These are phyloP conservation scores for Myotis findleyi DNA, from an alignment of 2,797 vertebrate species.

Conservation along the genomic window DNA sequence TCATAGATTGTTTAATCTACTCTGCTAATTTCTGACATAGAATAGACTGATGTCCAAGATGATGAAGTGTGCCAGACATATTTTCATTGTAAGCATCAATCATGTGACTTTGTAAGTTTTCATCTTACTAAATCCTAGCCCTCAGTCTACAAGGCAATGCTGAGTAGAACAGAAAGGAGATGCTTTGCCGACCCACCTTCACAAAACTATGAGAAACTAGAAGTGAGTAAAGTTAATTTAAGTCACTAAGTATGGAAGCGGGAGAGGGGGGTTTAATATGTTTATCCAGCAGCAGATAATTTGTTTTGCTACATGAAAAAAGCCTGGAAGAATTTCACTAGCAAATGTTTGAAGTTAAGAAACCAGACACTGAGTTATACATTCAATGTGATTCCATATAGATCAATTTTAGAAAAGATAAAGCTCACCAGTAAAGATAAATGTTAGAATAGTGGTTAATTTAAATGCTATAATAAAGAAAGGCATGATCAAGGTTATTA, in stretches of 20 bases:
- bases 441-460: not conserved
- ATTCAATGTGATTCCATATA: not conserved
- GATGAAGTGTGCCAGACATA: not conserved
- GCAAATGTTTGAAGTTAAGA: not conserved
- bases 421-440: not conserved
- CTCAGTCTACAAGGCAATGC: not conserved
- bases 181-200: rapidly evolving
- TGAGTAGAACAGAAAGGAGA: not conserved
- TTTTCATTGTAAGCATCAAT: not conserved
- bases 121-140: too few species aligned
- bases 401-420: not conserved
- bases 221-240: not conserved
- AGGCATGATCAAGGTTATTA: not conserved
- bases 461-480: not conserved
- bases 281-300: not conserved
- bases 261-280: rapidly evolving
- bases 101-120: not conserved
- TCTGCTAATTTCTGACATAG: not conserved
- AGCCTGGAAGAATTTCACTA: not conserved
- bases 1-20: not conserved
- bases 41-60: not conserved
- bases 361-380: not conserved
- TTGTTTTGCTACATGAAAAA: not conserved
- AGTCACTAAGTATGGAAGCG: not conserved
- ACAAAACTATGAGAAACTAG: not conserved